A percentile compares a stretch with the other conserved stretches of the same genome.
phyloP scores from a whole-genome alignment of 2,797 vertebrate genomes.

The Sebastes steindachneri region DNA sequence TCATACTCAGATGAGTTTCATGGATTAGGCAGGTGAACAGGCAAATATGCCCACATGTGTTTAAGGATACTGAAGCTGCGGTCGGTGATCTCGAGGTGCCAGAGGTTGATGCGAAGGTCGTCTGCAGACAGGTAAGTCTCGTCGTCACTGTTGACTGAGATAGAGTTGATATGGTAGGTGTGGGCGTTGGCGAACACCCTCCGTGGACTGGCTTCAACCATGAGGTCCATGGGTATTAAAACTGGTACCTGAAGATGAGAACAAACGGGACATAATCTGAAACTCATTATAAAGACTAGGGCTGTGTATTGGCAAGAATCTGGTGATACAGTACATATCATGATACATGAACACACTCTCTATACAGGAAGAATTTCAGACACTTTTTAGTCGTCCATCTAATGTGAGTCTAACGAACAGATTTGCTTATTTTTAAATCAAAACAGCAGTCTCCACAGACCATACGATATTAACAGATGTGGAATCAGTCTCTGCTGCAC shows the following conservation, averaged over 20 bases:
- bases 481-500: neutral
- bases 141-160: slow-evolving; percentile 98
- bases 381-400: neutral
- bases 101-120: slow-evolving; percentile 97
- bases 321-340: too few relatives aligned
- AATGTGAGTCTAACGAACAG: neutral
- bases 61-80: slow-evolving; percentile 98
- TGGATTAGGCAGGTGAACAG: neutral
- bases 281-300: neutral
- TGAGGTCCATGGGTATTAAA: slow-evolving; percentile 98
- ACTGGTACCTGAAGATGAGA: slow-evolving; percentile 89
- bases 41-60: neutral
- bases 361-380: neutral
- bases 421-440: neutral
- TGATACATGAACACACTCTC: neutral
- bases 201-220: slow-evolving; percentile 97
- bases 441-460: neutral
- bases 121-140: slow-evolving; percentile 97
- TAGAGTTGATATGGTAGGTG: slow-evolving; percentile 99
- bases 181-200: slow-evolving; percentile 98
- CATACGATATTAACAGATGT: neutral
- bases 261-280: neutral
- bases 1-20: neutral
- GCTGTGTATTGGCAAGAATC: too few relatives aligned
- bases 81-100: slow-evolving; percentile 98